phyloP scores from a whole-genome alignment of 2,888 invertebrate species.

The Microchrysa polita region DNA sequence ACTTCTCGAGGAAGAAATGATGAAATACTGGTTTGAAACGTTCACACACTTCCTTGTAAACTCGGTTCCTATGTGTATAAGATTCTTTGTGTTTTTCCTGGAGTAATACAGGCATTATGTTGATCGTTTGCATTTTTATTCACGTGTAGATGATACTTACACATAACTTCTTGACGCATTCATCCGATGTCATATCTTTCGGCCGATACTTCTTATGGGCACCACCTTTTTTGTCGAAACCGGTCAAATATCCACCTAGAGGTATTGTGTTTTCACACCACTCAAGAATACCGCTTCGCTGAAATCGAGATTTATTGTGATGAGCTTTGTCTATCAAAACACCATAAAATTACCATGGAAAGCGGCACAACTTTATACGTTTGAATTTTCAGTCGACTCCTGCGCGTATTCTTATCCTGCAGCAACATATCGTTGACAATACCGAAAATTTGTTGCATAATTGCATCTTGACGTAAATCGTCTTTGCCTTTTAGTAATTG shows the following conservation, averaged over 20 bases:
- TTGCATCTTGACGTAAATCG: conserved; percentile 95
- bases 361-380: conserved; percentile 83
- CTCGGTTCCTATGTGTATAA: conserved; percentile 67
- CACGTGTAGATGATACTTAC: conserved; percentile 54
- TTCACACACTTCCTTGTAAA: conserved; percentile 72
- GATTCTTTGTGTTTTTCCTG: conserved; percentile 61
- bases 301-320: too few species aligned
- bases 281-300: conserved; percentile 87
- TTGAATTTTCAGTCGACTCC: conserved; percentile 78
- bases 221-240: conserved; percentile 66
- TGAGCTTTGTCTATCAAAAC: too few species aligned
- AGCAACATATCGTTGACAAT: conserved; percentile 86
- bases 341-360: conserved; percentile 54
- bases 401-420: conserved; percentile 73
- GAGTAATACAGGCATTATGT: conserved; percentile 38
- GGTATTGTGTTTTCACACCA: conserved; percentile 93
- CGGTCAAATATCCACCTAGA: conserved; percentile 77
- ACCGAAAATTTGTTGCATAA: conserved; percentile 97
- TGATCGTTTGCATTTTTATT: too few species aligned
- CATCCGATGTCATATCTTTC: conserved; percentile 58
- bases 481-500: conserved; percentile 92
- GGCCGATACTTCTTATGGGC: conserved; percentile 75
- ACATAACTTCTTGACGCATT: conserved; percentile 61
- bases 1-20: conserved; percentile 91
- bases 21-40: conserved; percentile 87